Evolutionary conservation across 1,140 invertebrate species (phyloP).

Genomic region (Psilanteris sp.): DNA sequence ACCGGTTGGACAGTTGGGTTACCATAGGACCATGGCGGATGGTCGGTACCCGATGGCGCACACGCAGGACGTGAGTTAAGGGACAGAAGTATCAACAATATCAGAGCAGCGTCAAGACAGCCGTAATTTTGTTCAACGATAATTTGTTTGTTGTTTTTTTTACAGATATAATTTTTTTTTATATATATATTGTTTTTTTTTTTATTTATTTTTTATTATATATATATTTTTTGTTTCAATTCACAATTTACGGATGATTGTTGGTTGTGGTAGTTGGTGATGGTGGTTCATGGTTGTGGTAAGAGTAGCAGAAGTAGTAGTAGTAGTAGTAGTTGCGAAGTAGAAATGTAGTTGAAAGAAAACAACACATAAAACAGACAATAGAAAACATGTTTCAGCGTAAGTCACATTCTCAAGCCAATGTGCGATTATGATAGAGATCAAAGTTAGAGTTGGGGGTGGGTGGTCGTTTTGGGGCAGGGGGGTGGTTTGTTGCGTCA

Average conservation of each 20-base stretch:
- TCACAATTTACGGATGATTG: conserved; percentile 66
- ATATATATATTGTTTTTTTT: too few species aligned
- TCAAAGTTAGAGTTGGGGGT: conserved; percentile 1
- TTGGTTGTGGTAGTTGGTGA: conserved; percentile 69
- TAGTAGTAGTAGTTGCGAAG: conserved; percentile 71
- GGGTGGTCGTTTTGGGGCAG: too few species aligned
- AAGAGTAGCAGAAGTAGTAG: conserved; percentile 71
- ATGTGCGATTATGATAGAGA: conserved; percentile 64
- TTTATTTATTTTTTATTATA: too few species aligned
- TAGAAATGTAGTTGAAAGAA: conserved; percentile 77
- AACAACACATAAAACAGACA: conserved; percentile 81
- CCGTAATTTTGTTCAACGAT: conserved; percentile 59
- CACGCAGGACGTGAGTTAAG: conserved; percentile 76
- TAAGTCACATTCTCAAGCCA: conserved; percentile 79
- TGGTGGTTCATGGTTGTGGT: conserved; percentile 71
- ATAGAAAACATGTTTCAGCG: conserved; percentile 77
- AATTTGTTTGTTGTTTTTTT: conserved; percentile 8
- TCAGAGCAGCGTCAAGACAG: conserved; percentile 78
- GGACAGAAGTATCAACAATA: conserved; percentile 81
- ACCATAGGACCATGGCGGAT: conserved; percentile 74
- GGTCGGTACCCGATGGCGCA: conserved; percentile 72
- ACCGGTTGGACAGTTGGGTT: conserved; percentile 73
- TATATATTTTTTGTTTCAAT: conserved; percentile 36
- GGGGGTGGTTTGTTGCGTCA: conserved; percentile 13
- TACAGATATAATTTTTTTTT: too few species aligned